Evolutionary conservation across 2,113 vertebrate species (phyloP).

Genomic region (Muscicapa adusta): DNA sequence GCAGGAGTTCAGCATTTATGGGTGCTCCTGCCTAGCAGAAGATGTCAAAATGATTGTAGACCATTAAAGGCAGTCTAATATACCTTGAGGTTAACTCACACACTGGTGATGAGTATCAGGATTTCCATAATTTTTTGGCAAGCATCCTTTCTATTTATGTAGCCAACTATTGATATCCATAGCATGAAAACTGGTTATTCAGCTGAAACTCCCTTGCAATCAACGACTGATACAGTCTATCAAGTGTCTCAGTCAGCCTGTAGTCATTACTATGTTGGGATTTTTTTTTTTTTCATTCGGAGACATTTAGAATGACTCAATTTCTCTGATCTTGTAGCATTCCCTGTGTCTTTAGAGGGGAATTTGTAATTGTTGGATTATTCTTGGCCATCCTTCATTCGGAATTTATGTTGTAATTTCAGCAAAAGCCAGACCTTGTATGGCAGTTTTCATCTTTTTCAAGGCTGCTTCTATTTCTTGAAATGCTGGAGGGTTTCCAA

Average conservation of each 20-base stretch:
- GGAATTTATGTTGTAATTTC: slow-evolving; percentile 81
- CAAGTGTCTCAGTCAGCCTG: slow-evolving; percentile 27
- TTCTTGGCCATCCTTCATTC: slow-evolving; percentile 73
- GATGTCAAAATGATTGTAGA: neutral
- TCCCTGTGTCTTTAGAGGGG: slow-evolving; percentile 54
- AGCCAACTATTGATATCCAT: slow-evolving; percentile 6
- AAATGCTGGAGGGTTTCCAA: slow-evolving; percentile 78
- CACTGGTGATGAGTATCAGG: neutral
- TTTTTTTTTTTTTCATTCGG: neutral
- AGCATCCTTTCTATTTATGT: slow-evolving; percentile 4
- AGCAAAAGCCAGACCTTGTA: slow-evolving; percentile 74
- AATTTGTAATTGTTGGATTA: slow-evolving; percentile 72
- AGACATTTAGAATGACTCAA: slow-evolving; percentile 34
- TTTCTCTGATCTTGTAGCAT: slow-evolving; percentile 53
- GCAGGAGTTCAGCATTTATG: neutral
- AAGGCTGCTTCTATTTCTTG: slow-evolving; percentile 77
- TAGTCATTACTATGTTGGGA: neutral
- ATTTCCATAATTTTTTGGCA: slow-evolving; percentile 45
- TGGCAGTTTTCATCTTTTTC: slow-evolving; percentile 74
- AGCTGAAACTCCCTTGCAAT: slow-evolving; percentile 13
- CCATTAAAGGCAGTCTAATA: neutral
- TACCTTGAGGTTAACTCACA: neutral
- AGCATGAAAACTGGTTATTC: slow-evolving; percentile 32
- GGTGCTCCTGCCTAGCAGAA: neutral
- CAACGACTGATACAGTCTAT: slow-evolving; percentile 32